Percentiles rank a stretch among this genome's conserved stretches.
These are phyloP conservation scores for Tenthredo notha DNA, from an alignment of 2,888 invertebrate species.

Conservation along the genomic window DNA sequence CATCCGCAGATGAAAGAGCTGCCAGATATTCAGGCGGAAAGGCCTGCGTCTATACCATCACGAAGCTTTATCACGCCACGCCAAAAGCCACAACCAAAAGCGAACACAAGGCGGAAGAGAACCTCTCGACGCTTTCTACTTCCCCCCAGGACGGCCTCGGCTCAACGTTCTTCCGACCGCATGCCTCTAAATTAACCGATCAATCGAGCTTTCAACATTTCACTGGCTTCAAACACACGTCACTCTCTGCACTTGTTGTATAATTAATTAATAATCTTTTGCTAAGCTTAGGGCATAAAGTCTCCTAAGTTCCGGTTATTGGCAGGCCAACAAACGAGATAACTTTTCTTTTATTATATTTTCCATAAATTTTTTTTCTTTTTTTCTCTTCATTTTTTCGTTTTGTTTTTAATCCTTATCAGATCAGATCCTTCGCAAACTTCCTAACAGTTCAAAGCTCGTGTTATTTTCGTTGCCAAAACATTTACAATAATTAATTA, in stretches of 20 bases:
- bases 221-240: conserved; percentile 73
- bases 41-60: conserved; percentile 53
- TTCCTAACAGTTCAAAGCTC: neutral
- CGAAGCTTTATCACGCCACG: conserved; percentile 50
- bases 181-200: conserved; percentile 76
- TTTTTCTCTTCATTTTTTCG: neutral
- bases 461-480: neutral
- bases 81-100: conserved; percentile 58
- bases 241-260: conserved; percentile 67
- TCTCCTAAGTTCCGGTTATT: conserved; percentile 50
- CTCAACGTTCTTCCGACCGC: conserved; percentile 62
- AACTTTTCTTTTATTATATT: conserved; percentile 1
- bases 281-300: neutral
- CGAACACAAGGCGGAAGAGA: conserved; percentile 62
- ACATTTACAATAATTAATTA: neutral
- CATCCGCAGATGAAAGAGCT: conserved; percentile 78
- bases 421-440: neutral
- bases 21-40: conserved; percentile 74
- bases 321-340: conserved; percentile 53
- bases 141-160: conserved; percentile 59
- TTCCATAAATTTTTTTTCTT: neutral
- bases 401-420: neutral
- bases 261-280: conserved; percentile 72
- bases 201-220: conserved; percentile 70
- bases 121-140: conserved; percentile 65